phyloP scores from a whole-genome alignment of 1,140 invertebrate genomes.

The Eumeta japonica region DNA sequence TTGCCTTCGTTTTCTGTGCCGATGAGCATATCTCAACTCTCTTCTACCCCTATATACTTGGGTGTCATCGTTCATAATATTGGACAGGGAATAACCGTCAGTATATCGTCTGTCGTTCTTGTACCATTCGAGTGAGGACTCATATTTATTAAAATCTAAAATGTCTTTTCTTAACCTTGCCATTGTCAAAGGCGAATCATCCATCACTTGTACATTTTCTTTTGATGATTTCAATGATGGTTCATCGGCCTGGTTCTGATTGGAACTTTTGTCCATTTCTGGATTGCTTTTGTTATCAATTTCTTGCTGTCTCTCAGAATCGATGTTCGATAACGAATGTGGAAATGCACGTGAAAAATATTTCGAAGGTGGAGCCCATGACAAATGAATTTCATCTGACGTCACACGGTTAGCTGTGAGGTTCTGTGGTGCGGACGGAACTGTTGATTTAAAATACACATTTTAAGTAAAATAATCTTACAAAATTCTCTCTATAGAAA shows the following conservation, averaged over 20 bases:
- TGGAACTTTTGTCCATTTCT: background rate
- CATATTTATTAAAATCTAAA: background rate
- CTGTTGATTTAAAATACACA: slow-evolving; percentile 64
- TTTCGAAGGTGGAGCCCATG: slow-evolving; percentile 79
- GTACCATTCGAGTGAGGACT: slow-evolving; percentile 22
- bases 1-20: slow-evolving; percentile 44
- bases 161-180: background rate
- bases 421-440: slow-evolving; percentile 80
- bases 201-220: too few species aligned
- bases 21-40: slow-evolving; percentile 29
- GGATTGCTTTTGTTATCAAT: background rate
- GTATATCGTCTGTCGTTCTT: slow-evolving; percentile 31
- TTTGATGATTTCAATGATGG: slow-evolving; percentile 17
- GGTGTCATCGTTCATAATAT: slow-evolving; percentile 27
- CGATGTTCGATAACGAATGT: background rate
- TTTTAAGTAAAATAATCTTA: too few species aligned
- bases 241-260: slow-evolving; percentile 29
- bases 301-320: background rate
- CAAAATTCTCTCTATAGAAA: too few species aligned
- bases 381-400: slow-evolving; percentile 73
- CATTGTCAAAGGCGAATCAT: background rate
- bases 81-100: slow-evolving; percentile 31
- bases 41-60: slow-evolving; percentile 27
- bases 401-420: slow-evolving; percentile 73
- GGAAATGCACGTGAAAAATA: slow-evolving; percentile 2